Evolutionary conservation across 2,797 vertebrate genomes (phyloP), one percentile per base, ranked within the genome.

Genomic region (Phoebastria nigripes): DNA sequence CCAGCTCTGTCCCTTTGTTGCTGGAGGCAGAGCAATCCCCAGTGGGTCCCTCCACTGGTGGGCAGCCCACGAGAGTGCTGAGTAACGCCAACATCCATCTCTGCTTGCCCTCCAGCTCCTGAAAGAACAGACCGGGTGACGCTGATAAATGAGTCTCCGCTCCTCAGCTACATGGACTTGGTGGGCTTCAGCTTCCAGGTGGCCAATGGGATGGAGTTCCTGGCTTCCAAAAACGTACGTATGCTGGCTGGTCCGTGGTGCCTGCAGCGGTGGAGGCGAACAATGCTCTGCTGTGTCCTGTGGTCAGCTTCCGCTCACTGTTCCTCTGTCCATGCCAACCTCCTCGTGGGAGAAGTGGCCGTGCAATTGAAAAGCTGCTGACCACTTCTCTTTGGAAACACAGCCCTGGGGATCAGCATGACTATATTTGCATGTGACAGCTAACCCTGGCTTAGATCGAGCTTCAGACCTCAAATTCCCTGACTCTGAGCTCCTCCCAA

Each of bases 161-260:
- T 98, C 58, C 99, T 99, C 82, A 99, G 99, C 97, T 98, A 99
- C 72, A 98, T 98, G 7, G 99, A 99, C 93, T 98, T 99, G 16
- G 97, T 99, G 96, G 99, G 99, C 87, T 99, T 99, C 98, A 99
- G 99, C 97, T 99, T 99, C 97, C 99, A 99, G 94, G 99, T 99
- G 97, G 99, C 99, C 31, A 99, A 99, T 41, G 99, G 99, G 94
- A 99, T 99, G 99, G 99, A 99, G 92, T 99, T 99, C 97, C 98
- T 99, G 51, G 99, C 99, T 59, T 99, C 99, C 72, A 99, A 99
- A 98, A 99, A 99, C 1, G 99, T 99, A 98, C 0, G 99, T 97
- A 85, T 41, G 25, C 42, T 65, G 11, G 8, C 83, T 52, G 33
- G 9, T 20, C 41, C 1, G 2, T n/a, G n/a, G 73, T 63, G 51